These are phyloP conservation scores for Nannospalax galili DNA, from an alignment of 2,113 vertebrate species.

Conservation along the genomic window DNA sequence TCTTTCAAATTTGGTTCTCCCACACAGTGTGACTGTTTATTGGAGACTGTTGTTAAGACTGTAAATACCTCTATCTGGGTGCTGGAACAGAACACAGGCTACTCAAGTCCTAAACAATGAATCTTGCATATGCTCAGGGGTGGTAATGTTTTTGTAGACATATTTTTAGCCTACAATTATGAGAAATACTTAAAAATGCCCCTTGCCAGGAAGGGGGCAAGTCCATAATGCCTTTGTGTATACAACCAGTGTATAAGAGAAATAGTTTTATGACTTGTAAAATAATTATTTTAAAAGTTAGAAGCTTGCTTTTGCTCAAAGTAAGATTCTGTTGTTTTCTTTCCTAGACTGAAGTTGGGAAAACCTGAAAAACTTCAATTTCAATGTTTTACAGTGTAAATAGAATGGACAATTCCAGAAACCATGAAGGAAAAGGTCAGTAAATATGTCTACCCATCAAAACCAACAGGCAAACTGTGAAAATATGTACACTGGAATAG, in stretches of 20 bases:
- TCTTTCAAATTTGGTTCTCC: conserved; percentile 46
- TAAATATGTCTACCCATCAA: background rate
- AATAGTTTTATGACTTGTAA: conserved; percentile 12
- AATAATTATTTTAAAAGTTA: conserved; percentile 32
- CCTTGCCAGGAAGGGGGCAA: background rate
- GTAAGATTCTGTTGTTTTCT: background rate
- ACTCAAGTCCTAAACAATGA: background rate
- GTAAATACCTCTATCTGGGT: conserved; percentile 8
- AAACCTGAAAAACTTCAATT: background rate
- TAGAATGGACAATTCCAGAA: background rate
- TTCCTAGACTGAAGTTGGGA: background rate
- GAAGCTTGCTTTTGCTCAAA: conserved; percentile 5
- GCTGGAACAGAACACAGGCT: background rate
- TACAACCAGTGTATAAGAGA: background rate
- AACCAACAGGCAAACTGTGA: background rate
- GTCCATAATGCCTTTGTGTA: background rate
- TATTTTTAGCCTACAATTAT: conserved; percentile 40
- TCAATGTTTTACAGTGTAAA: background rate
- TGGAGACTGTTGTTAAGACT: conserved; percentile 68
- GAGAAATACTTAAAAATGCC: conserved; percentile 35
- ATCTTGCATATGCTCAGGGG: background rate
- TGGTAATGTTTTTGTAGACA: background rate
- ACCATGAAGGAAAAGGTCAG: background rate
- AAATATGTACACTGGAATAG: too few relatives aligned
- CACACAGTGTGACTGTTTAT: conserved; percentile 39